Evolutionary conservation across 2,888 invertebrate genomes (phyloP).

Genomic region (Cataglyphis altisquamis): DNA sequence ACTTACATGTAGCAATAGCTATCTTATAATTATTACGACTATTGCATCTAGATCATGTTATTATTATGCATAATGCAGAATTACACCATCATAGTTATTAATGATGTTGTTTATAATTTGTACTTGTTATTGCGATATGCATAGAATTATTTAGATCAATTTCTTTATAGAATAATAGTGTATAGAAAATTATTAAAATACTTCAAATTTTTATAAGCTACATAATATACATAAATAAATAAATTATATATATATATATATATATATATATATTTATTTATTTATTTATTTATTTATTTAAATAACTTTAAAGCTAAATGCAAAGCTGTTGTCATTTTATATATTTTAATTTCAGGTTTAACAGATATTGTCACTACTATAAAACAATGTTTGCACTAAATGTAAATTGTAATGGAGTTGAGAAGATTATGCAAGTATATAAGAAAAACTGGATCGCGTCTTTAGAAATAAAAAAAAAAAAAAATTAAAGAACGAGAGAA

Average conservation of each 20-base stretch:
- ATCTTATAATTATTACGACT: background rate
- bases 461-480: background rate
- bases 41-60: background rate
- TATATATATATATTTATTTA: no score
- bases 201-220: background rate
- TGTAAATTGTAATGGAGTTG: background rate
- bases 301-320: background rate
- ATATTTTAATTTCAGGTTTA: background rate
- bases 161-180: background rate
- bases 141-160: background rate
- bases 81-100: slow-evolving; percentile 5
- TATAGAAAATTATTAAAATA: background rate
- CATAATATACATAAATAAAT: background rate
- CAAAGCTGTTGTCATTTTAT: background rate
- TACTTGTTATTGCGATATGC: background rate
- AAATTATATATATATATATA: background rate
- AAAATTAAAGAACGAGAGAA: background rate
- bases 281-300: no score
- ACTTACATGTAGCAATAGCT: background rate
- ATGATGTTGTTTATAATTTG: background rate
- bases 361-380: background rate
- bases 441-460: slow-evolving; percentile 13
- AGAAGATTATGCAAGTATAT: background rate
- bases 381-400: background rate
- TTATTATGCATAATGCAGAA: background rate